Evolutionary conservation across 2,797 vertebrate species (phyloP).

Genomic region (Rhyacichthys aspro): DNA sequence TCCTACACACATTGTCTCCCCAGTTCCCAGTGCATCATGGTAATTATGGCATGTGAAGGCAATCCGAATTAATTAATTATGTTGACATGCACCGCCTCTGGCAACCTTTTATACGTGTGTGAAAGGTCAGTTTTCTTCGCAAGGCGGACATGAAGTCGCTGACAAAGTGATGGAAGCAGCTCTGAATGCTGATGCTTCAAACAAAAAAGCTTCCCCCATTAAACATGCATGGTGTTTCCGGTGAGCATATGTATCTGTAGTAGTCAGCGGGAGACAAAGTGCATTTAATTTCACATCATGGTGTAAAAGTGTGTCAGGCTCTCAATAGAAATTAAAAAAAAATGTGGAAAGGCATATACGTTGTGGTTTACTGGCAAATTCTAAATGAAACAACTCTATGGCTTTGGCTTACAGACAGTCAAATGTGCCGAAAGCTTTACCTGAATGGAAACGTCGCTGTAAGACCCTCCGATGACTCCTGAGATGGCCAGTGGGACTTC

Average conservation of each 20-base stretch:
- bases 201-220: conserved; percentile 27
- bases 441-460: conserved; percentile 99
- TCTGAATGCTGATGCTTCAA: conserved; percentile 42
- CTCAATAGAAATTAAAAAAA: too few relatives aligned
- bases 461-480: conserved; percentile 96
- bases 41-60: conserved; percentile 43
- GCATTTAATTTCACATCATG: too few relatives aligned
- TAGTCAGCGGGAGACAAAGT: conserved; percentile 1
- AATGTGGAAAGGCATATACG: too few relatives aligned
- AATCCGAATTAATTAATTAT: conserved; percentile 57
- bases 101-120: conserved; percentile 49
- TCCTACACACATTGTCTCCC: conserved; percentile 29
- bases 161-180: conserved; percentile 47
- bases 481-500: conserved; percentile 93
- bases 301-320: too few relatives aligned
- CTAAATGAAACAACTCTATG: too few relatives aligned
- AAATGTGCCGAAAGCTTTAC: conserved; percentile 66
- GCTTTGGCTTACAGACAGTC: too few relatives aligned
- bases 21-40: conserved; percentile 25
- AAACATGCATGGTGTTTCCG: conserved; percentile 4
- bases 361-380: too few relatives aligned
- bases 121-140: conserved; percentile 58
- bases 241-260: conserved; percentile 12
- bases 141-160: conserved; percentile 45
- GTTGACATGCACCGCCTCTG: conserved; percentile 50